A percentile compares a stretch with the other conserved stretches of the same genome.
phyloP scores from a whole-genome alignment of 1,140 invertebrate genomes.

The Carcinoscorpius rotundicauda region DNA sequence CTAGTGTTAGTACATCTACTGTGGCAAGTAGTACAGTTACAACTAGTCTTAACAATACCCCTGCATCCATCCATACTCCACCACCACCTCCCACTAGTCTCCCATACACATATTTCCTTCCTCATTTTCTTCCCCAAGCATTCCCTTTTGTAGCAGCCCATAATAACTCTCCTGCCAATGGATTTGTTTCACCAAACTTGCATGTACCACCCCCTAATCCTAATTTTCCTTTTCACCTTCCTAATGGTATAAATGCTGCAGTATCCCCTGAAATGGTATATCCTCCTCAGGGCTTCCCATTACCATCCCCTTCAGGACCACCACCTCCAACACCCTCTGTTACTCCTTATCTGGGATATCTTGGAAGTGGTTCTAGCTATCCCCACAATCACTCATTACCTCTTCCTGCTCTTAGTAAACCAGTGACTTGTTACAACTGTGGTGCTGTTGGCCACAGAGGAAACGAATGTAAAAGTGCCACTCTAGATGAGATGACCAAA shows the following conservation, averaged over 20 bases:
- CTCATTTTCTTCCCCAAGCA: conserved; percentile 15
- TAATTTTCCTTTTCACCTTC: conserved; percentile 13
- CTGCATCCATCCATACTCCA: conserved; percentile 8
- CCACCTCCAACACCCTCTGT: conserved; percentile 10
- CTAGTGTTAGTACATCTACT: conserved; percentile 13
- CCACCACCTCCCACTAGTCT: conserved; percentile 8
- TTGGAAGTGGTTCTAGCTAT: too few species aligned
- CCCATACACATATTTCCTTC: conserved; percentile 9
- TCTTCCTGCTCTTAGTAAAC: conserved; percentile 19
- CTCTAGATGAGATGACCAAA: conserved; percentile 72
- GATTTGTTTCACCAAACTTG: conserved; percentile 14
- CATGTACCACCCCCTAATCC: conserved; percentile 10
- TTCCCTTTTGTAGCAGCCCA: conserved; percentile 17
- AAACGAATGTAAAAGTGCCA: conserved; percentile 66
- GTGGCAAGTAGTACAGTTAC: conserved; percentile 14
- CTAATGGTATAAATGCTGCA: conserved; percentile 19
- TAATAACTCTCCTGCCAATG: conserved; percentile 11
- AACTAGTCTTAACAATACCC: conserved; percentile 12
- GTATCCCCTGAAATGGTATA: conserved; percentile 21
- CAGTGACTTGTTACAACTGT: conserved; percentile 58
- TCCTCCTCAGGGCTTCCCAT: conserved; percentile 10
- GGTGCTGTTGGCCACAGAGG: conserved; percentile 61
- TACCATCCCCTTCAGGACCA: conserved; percentile 15
- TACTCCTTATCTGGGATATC: conserved; percentile 3
- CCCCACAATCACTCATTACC: too few species aligned